Percentiles rank a stretch among this genome's conserved stretches.
Evolutionary conservation across 2,113 vertebrate species (phyloP).

Genomic region (Dipodomys merriami): DNA sequence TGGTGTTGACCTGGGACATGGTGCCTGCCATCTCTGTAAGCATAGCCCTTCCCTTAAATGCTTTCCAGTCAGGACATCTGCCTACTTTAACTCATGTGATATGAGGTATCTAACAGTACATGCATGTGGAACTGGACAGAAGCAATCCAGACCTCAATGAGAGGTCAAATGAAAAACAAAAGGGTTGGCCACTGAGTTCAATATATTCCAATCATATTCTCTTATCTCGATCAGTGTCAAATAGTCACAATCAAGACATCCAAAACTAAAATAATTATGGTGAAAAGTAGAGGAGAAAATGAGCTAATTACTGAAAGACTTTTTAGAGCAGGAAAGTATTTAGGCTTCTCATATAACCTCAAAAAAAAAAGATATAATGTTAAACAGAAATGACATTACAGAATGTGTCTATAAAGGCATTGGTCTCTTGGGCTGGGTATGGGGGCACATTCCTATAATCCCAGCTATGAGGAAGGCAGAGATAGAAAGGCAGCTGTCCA

Average conservation of each 20-base stretch:
- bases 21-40: conserved; percentile 68
- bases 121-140: neutral
- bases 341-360: neutral
- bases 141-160: neutral
- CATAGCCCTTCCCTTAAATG: neutral
- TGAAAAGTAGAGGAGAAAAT: neutral
- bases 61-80: neutral
- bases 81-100: neutral
- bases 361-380: neutral
- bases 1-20: conserved; percentile 19
- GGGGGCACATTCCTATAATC: too few species aligned
- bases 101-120: neutral
- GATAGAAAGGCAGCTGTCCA: too few species aligned
- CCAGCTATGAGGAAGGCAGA: too few species aligned
- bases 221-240: neutral
- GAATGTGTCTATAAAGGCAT: neutral
- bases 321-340: neutral
- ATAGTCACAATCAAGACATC: neutral
- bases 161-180: neutral
- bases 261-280: neutral
- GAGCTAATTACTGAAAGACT: neutral
- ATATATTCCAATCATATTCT: too few species aligned
- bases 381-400: neutral
- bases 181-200: neutral
- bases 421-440: too few species aligned